Conservation (phyloP, 2,888 invertebrate species). For the Camptogramma bilineatum region DNA sequence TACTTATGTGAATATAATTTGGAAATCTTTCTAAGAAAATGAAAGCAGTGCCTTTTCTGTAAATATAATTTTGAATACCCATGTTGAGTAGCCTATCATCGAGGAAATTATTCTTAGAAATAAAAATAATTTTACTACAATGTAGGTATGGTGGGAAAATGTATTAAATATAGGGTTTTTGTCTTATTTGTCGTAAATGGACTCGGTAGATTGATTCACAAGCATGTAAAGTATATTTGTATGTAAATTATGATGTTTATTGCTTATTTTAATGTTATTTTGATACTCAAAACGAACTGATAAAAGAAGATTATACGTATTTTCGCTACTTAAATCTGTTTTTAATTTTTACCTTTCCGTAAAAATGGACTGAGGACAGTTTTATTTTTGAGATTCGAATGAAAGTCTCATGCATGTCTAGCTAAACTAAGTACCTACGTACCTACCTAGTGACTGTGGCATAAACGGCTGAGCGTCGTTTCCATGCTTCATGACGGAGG, state of each 20-base stretch:
- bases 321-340: constrained; percentile 16
- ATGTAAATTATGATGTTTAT: constrained; percentile 60
- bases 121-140: not conserved
- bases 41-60: not conserved
- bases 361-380: too few species aligned
- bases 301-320: constrained; percentile 75
- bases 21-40: not conserved
- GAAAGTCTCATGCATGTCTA: too few species aligned
- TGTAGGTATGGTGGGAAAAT: too few species aligned
- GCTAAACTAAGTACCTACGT: too few species aligned
- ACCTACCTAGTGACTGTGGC: too few species aligned
- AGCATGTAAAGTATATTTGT: constrained; percentile 43
- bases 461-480: too few species aligned
- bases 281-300: constrained; percentile 85
- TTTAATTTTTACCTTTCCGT: not conserved
- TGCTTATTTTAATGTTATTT: constrained; percentile 73
- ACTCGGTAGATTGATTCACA: not conserved
- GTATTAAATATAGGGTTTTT: too few species aligned
- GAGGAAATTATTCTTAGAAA: not conserved
- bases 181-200: not conserved
- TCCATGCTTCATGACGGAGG: too few species aligned
- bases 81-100: not conserved
- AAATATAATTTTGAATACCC: not conserved
- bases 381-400: too few species aligned
- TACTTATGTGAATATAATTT: not conserved